These are phyloP conservation scores for Amphiduros pacificus DNA, from an alignment of 2,888 invertebrate genomes.

Conservation along the genomic window DNA sequence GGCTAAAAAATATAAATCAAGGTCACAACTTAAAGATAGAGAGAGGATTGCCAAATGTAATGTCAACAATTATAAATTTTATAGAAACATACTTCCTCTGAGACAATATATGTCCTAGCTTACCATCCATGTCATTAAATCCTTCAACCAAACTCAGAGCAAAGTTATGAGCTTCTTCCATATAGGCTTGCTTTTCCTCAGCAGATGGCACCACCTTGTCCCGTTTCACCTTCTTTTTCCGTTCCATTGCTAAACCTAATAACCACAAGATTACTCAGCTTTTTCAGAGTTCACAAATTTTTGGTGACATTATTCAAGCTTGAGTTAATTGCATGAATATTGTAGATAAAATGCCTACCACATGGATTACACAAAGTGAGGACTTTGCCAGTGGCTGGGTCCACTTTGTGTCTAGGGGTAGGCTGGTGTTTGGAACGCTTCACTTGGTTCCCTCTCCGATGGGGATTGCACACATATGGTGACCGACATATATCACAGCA, in stretches of 20 bases:
- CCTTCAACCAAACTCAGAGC: slow-evolving; percentile 32
- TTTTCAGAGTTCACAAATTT: background rate
- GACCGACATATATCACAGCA: slow-evolving; percentile 45
- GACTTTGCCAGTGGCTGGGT: slow-evolving; percentile 13
- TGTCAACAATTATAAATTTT: too few relatives aligned
- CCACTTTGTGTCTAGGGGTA: background rate
- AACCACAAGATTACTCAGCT: background rate
- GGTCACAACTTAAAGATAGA: too few relatives aligned
- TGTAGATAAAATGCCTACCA: slow-evolving; percentile 2
- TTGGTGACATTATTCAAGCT: background rate
- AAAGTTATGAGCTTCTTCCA: slow-evolving; percentile 37
- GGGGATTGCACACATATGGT: slow-evolving; percentile 40
- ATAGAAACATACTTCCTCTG: background rate
- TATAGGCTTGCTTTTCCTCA: slow-evolving; percentile 39
- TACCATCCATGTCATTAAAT: slow-evolving; percentile 40
- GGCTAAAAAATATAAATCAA: too few relatives aligned
- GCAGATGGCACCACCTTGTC: slow-evolving; percentile 13
- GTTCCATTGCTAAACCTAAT: slow-evolving; percentile 13
- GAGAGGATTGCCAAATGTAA: too few relatives aligned
- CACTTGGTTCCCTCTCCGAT: slow-evolving; percentile 17
- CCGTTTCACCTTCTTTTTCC: background rate
- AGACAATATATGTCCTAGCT: slow-evolving; percentile 14
- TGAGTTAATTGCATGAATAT: background rate
- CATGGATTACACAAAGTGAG: slow-evolving; percentile 15
- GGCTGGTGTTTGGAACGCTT: background rate